Conservation (phyloP, 2,797 vertebrate genomes). For the Trichosurus vulpecula region DNA sequence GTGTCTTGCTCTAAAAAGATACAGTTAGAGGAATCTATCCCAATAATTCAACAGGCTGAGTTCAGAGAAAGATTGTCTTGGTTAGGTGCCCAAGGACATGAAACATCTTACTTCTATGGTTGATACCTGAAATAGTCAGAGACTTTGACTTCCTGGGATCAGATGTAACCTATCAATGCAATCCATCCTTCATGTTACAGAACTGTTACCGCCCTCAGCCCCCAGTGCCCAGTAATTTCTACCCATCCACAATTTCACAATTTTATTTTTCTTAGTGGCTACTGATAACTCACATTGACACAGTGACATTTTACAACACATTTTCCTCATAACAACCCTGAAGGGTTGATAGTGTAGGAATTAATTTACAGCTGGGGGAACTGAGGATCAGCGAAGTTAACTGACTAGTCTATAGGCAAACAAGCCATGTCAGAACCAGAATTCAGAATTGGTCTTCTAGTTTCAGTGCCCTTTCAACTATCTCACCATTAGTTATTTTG, state of each 20-base stretch:
- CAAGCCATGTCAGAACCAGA: background rate
- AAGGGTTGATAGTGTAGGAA: conserved; percentile 34
- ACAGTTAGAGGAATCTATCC: background rate
- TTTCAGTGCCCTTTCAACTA: background rate
- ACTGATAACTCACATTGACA: background rate
- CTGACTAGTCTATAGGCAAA: conserved; percentile 12
- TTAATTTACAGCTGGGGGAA: conserved; percentile 9
- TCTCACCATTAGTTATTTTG: background rate
- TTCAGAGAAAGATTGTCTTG: background rate
- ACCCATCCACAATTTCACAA: background rate
- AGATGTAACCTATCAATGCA: background rate
- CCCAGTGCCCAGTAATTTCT: background rate
- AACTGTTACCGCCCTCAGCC: background rate
- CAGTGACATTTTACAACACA: background rate
- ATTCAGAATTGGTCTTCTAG: background rate
- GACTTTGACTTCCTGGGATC: background rate
- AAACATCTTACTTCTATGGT: background rate
- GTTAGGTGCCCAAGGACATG: background rate
- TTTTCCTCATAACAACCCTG: background rate
- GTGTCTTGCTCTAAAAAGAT: background rate
- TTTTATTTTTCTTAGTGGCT: conserved; percentile 21
- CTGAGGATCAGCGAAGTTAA: conserved; percentile 10
- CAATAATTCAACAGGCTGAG: background rate
- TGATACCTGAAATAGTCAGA: background rate
- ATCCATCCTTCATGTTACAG: background rate